Percentiles rank a stretch among this genome's conserved stretches.
Conservation (phyloP, 2,888 invertebrate species). For the Hirudinaria manillensis region DNA sequence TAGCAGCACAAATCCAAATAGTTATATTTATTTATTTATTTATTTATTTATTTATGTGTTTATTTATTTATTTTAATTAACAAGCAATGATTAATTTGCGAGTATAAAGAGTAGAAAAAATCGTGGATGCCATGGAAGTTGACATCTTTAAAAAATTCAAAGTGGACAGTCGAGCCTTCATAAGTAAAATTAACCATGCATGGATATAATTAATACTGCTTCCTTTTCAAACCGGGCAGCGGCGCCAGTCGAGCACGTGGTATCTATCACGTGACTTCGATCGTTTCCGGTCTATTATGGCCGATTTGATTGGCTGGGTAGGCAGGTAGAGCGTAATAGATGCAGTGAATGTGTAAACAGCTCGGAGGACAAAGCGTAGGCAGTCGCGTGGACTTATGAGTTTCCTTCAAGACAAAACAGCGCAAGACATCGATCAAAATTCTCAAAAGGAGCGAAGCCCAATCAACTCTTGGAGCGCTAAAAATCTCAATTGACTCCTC, state of each 20-base stretch:
- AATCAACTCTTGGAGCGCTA: conserved; percentile 3
- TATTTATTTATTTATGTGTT: no score
- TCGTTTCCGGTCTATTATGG: conserved; percentile 16
- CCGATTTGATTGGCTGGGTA: conserved; percentile 9
- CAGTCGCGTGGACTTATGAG: background rate
- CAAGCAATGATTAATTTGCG: no score
- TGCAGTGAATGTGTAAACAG: background rate
- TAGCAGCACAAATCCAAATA: no score
- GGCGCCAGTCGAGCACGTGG: conserved; percentile 19
- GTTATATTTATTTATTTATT: no score
- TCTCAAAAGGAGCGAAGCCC: background rate
- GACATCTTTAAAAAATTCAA: no score
- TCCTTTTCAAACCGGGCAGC: conserved; percentile 13
- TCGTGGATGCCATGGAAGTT: no score
- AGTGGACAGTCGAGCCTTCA: background rate
- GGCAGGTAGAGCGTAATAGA: background rate
- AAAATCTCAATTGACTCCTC: conserved; percentile 3
- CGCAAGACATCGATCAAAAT: conserved; percentile 10
- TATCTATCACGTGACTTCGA: conserved; percentile 16
- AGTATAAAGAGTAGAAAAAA: no score
- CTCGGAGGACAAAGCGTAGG: no score
- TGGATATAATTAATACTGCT: conserved; percentile 13
- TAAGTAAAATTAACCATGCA: no score
- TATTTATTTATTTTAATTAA: no score
- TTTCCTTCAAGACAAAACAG: background rate